phyloP scores from a whole-genome alignment of 53 echinoderm and acorn worm genomes.

The Antedon mediterranea region DNA sequence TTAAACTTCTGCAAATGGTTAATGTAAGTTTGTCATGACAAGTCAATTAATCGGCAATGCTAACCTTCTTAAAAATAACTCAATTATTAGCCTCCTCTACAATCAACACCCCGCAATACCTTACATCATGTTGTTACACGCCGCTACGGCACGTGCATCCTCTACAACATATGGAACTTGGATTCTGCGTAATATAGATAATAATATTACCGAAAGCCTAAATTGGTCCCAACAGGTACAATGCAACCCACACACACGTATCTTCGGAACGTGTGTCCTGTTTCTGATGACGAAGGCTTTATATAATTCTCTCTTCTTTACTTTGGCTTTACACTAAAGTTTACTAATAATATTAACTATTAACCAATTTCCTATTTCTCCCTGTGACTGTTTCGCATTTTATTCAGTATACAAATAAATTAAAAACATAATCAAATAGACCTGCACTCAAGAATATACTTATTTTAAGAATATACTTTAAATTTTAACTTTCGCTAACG shows the following conservation, averaged over 20 bases:
- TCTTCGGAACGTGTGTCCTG: neutral
- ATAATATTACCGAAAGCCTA: neutral
- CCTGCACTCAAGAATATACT: neutral
- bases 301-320: neutral
- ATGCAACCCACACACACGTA: neutral
- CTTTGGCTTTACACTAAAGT: neutral
- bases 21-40: too few species aligned
- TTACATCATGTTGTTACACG: neutral
- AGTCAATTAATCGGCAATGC: too few species aligned
- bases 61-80: too few species aligned
- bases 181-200: neutral
- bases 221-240: neutral
- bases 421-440: neutral
- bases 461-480: too few species aligned
- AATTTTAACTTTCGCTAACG: neutral
- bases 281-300: neutral
- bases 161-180: neutral
- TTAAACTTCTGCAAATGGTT: too few species aligned
- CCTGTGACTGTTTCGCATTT: neutral
- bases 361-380: neutral
- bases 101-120: neutral
- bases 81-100: too few species aligned
- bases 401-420: neutral
- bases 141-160: neutral
- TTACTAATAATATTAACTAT: neutral